phyloP scores from a whole-genome alignment of 2,888 invertebrate species.

The Mantis religiosa region DNA sequence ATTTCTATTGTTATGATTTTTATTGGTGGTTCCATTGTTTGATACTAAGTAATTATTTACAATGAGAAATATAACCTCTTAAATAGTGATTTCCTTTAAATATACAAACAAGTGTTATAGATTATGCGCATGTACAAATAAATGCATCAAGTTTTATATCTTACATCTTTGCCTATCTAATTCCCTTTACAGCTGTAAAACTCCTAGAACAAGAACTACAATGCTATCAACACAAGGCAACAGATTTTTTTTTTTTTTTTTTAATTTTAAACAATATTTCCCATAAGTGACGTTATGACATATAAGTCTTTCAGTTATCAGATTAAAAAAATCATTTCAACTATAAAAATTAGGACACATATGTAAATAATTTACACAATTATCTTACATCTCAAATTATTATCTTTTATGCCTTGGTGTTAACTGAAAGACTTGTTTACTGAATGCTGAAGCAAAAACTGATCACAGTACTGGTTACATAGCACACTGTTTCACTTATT shows the following conservation, averaged over 20 bases:
- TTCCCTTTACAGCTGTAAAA: not conserved
- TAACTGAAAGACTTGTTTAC: not conserved
- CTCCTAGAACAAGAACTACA: not conserved
- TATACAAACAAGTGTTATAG: not conserved
- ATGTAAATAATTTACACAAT: not conserved
- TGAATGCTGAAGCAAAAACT: not conserved
- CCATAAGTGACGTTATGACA: no score
- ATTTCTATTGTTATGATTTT: not conserved
- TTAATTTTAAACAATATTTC: not conserved
- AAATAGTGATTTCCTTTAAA: not conserved
- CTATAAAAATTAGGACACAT: not conserved
- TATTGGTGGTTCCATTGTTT: not conserved
- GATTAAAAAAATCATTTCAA: not conserved
- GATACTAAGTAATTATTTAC: not conserved
- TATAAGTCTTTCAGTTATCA: not conserved
- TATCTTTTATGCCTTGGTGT: not conserved
- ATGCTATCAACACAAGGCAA: not conserved
- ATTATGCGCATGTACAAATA: not conserved
- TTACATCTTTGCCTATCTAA: not conserved
- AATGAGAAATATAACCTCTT: not conserved
- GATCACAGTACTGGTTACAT: not conserved
- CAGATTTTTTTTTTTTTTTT: not conserved
- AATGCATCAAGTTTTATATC: not conserved
- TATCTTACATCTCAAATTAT: not conserved
- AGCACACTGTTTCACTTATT: not conserved